phyloP scores from a whole-genome alignment of 2,113 vertebrate species.

The Verasper variegatus region DNA sequence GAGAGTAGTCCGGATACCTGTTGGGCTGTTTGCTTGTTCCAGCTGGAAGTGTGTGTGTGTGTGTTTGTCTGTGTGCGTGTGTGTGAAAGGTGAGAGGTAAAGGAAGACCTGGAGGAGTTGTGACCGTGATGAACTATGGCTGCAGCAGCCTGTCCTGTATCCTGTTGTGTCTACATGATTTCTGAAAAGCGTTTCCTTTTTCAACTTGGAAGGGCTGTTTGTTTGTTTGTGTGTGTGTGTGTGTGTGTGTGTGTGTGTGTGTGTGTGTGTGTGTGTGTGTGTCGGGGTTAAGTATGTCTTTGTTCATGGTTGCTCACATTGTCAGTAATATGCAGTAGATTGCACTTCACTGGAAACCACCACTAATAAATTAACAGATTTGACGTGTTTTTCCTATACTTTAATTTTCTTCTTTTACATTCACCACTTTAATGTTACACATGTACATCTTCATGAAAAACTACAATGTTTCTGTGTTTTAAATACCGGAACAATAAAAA shows the following conservation, averaged over 20 bases:
- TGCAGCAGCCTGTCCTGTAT: constrained; percentile 54
- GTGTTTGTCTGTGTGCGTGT: constrained; percentile 42
- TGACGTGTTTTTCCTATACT: constrained; percentile 5
- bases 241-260: constrained; percentile 7
- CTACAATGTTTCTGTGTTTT: constrained; percentile 24
- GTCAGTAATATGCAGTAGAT: not conserved
- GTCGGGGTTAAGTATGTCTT: not conserved
- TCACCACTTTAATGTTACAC: constrained; percentile 43
- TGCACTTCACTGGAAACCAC: not conserved
- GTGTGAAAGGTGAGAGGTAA: constrained; percentile 67
- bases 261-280: not conserved
- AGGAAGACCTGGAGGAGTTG: constrained; percentile 68
- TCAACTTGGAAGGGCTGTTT: constrained; percentile 8
- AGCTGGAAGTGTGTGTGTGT: constrained; percentile 44
- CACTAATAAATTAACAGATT: not conserved
- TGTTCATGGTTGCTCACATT: constrained; percentile 10
- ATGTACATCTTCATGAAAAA: constrained; percentile 41
- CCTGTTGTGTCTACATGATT: constrained; percentile 75
- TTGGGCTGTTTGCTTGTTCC: constrained; percentile 60
- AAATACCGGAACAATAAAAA: constrained; percentile 20
- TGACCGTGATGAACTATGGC: constrained; percentile 53
- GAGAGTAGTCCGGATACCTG: constrained; percentile 81
- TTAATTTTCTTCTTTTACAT: constrained; percentile 50
- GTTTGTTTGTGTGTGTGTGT: not conserved
- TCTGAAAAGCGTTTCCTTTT: constrained; percentile 28